Evolutionary conservation across 2,797 vertebrate species (phyloP).

Genomic region (Tenualosa ilisha): DNA sequence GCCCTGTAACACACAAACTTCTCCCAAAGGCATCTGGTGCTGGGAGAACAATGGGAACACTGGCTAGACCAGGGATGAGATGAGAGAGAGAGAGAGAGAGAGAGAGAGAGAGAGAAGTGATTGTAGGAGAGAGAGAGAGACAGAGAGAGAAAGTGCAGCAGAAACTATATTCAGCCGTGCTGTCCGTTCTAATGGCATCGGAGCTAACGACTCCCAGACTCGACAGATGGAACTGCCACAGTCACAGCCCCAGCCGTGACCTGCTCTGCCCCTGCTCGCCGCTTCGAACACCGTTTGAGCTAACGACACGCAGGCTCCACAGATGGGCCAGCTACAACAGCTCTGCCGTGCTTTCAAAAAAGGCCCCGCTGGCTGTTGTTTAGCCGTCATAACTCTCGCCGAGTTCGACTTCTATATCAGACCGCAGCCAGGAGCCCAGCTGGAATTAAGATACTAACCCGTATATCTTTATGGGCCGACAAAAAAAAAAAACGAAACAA

Average conservation of each 20-base stretch:
- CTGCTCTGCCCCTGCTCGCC: too few relatives aligned
- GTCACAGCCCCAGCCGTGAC: too few relatives aligned
- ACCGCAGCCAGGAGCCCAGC: background rate
- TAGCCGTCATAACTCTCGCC: background rate
- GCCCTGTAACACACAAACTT: conserved; percentile 32
- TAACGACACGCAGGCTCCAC: too few relatives aligned
- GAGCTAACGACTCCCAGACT: background rate
- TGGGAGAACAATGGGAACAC: too few relatives aligned
- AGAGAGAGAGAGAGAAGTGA: background rate
- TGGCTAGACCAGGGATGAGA: too few relatives aligned
- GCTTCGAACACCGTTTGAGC: too few relatives aligned
- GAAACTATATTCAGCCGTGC: background rate
- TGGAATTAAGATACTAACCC: background rate
- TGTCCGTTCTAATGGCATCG: background rate
- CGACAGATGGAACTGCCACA: background rate
- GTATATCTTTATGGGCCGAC: background rate
- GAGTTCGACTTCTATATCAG: background rate
- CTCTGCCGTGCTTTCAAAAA: background rate
- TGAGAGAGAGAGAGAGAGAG: background rate
- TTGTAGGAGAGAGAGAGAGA: background rate
- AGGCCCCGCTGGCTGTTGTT: background rate
- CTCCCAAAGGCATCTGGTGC: too few relatives aligned
- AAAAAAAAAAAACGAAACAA: too few relatives aligned
- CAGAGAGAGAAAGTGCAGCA: background rate
- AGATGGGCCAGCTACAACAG: too few relatives aligned